These are phyloP conservation scores for Oncorhynchus keta DNA, from an alignment of 2,113 vertebrate species.

Conservation along the genomic window DNA sequence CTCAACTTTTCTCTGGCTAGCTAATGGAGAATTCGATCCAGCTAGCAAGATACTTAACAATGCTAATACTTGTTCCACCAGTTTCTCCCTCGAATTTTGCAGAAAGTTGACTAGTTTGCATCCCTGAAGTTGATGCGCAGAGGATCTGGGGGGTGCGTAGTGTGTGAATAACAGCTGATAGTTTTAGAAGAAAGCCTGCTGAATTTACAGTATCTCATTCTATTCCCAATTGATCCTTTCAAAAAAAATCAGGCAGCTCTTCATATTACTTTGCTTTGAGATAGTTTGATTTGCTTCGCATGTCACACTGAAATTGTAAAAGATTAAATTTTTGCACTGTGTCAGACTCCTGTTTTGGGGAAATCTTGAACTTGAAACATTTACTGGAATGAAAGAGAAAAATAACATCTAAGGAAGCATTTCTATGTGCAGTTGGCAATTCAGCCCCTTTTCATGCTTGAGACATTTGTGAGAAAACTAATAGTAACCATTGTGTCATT, in stretches of 20 bases:
- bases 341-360: neutral
- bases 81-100: no score
- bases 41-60: no score
- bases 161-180: neutral
- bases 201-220: neutral
- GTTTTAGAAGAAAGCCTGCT: neutral
- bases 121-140: neutral
- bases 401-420: neutral
- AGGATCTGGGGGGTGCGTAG: neutral
- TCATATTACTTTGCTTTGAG: neutral
- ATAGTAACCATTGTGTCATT: no score
- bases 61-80: no score
- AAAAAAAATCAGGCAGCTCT: neutral
- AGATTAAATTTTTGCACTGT: no score
- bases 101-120: no score
- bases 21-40: no score
- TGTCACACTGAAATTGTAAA: no score
- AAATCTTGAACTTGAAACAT: neutral
- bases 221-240: neutral
- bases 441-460: neutral
- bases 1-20: no score
- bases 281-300: neutral
- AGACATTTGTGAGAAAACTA: no score
- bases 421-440: neutral
- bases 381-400: neutral